Evolutionary conservation across 2,113 vertebrate genomes (phyloP), one percentile per base, ranked within the genome.

Genomic region (Dicaeum eximium): DNA sequence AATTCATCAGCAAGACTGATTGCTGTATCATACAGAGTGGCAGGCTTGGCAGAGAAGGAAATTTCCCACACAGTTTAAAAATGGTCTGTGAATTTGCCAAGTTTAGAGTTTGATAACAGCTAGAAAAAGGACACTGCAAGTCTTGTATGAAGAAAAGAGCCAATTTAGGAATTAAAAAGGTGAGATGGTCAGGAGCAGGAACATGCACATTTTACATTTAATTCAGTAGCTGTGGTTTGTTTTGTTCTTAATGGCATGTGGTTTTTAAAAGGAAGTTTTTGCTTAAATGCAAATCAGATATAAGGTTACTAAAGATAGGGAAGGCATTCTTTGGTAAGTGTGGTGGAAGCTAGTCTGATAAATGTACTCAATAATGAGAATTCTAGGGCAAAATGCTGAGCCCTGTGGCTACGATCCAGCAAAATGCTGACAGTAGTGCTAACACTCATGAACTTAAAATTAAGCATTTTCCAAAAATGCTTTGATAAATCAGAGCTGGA

Each of bases 1-100:
- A 95, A 85, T 97, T 95, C 92, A 92, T 95, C 95, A 95, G 71
- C 62, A 74, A 93, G 79, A 85, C 71, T 66, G 69, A 54, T 90
- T 96, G 72, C 50, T 90, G 66, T 90, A 91, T 94, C 89, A 87
- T 70, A 37, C 42, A 42, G 72, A 81, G 86, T 70, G 90, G 28
- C 87, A 93, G 84, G 25, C 53, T 91, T 95, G 89, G 89, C 87
- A 94, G 67, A 78, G 80, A 71, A 88, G 35, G 57, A 80, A 64
- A 83, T 93, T 96, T 97, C 92, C 69, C 90, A 78, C 28, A 1
- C 83, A 69, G 42, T 78, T 95, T 92, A 87, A 93, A 86, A 96
- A 91, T 30, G 72, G 50, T 64, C 74, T 4, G 6, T 81, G 66
- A 92, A 47, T 86, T 95, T 94, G 56, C 58, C 0, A 0, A 15